phyloP scores from a whole-genome alignment of 2,797 vertebrate species.

The Pseudotriccus pelzelni region DNA sequence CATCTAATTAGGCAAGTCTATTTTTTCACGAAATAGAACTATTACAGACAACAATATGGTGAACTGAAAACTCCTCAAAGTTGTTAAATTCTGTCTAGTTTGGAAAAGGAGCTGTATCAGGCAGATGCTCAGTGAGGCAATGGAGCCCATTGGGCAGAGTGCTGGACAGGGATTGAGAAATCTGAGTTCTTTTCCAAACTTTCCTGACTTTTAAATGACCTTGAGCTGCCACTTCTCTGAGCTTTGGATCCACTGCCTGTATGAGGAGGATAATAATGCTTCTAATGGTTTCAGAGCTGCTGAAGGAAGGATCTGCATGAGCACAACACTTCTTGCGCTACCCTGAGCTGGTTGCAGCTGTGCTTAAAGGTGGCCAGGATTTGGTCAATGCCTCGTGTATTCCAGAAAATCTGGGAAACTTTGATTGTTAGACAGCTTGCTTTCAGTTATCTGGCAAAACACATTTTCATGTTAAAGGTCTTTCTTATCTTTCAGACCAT shows the following conservation, averaged over 20 bases:
- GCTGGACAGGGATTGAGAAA: constrained; percentile 37
- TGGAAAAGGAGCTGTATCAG: background rate
- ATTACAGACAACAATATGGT: background rate
- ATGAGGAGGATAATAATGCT: background rate
- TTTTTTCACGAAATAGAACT: background rate
- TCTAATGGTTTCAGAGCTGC: background rate
- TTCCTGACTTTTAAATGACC: constrained; percentile 23
- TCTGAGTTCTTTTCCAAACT: constrained; percentile 15
- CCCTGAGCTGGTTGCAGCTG: background rate
- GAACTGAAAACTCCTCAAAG: background rate
- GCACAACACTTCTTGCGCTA: background rate
- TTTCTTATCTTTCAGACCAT: constrained; percentile 20
- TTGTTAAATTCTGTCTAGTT: background rate
- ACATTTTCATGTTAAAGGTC: constrained; percentile 20
- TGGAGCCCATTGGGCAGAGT: background rate
- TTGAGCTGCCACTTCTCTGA: constrained; percentile 23
- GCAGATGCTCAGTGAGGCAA: background rate
- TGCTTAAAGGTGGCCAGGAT: background rate
- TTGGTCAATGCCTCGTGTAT: background rate
- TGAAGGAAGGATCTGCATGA: background rate
- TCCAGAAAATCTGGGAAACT: background rate
- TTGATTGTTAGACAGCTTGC: background rate
- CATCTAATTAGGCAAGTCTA: background rate
- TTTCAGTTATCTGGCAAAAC: background rate
- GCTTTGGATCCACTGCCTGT: background rate